Percentiles rank a stretch among this genome's conserved stretches.
phyloP scores from a whole-genome alignment of 1,140 invertebrate genomes.

The Harlomillsia oculata region DNA sequence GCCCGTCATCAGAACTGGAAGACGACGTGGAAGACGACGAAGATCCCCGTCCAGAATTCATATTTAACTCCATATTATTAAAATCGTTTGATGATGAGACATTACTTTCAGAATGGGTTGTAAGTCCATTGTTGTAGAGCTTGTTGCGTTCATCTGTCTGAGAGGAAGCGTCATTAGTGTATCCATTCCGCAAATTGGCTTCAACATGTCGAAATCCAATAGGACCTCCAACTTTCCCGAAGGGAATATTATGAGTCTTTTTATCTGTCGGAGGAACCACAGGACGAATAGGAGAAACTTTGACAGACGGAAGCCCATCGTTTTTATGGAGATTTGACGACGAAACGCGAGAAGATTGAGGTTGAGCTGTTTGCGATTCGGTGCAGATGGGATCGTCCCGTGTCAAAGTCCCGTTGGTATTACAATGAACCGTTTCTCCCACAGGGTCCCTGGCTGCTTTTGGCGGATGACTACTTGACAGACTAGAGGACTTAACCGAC shows the following conservation, averaged over 20 bases:
- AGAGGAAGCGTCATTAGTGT: slow-evolving; percentile 24
- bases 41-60: background rate
- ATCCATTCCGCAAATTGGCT: slow-evolving; percentile 21
- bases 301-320: slow-evolving; percentile 9
- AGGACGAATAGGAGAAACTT: slow-evolving; percentile 17
- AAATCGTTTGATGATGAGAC: background rate
- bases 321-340: too few relatives aligned
- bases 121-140: too few relatives aligned
- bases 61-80: background rate
- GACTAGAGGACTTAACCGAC: too few relatives aligned
- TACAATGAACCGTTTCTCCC: too few relatives aligned
- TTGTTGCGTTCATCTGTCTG: too few relatives aligned
- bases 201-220: slow-evolving; percentile 17
- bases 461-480: too few relatives aligned
- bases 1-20: background rate
- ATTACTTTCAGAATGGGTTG: too few relatives aligned
- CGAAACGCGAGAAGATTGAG: too few relatives aligned
- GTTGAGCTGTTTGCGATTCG: too few relatives aligned
- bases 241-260: slow-evolving; percentile 11
- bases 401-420: too few relatives aligned
- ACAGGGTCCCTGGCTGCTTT: too few relatives aligned
- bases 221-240: background rate
- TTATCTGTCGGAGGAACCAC: slow-evolving; percentile 3
- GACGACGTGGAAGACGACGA: slow-evolving; percentile 1
- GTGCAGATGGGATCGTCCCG: too few relatives aligned